Base-by-base conservation (phyloP, 1,140 invertebrate species). In the Bathynomus jamesi region DNA sequence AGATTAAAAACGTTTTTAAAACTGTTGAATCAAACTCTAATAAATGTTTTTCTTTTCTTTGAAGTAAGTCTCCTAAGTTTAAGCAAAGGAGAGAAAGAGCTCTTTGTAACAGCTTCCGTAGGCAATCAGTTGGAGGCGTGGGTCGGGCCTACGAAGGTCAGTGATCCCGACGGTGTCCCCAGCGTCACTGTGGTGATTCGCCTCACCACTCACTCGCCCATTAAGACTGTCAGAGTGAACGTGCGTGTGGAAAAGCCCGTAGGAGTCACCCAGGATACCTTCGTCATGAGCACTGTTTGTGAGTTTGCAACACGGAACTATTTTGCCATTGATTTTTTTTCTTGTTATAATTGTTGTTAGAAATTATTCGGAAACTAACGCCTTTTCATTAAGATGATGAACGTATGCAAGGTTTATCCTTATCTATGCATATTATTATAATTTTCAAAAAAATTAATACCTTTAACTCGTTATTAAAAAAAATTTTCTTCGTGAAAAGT, bases 161-260 rank as follows among this genome's bases (percentile, higher is more conserved):
- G 68, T n/a, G 67, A 79, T 72, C 75, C 80, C 32, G 78, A 78
- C 76, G 78, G 73, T 4, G 74, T 79, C 68, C 80, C 81, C 64
- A 82, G 83, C 81, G 86, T 83, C 70, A 80, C 79, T 72, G 78
- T 86, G 32, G 77, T 76, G 29, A 78, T 87, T 46, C 82, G 85
- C 67, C 78, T 87, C 30, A 78, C 81, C 3, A 83, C 86, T 13
- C 83, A 71, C 31, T 79, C 81, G 5, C 80, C 79, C 2, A 79
- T 87, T 25, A 82, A 82, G 61, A 84, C 86, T 73, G 82, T 89
- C 24, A 85, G 87, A 79, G 73, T 89, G 2, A 82, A 83, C 63
- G 74, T 88, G 13, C 77, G 82, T 28, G 85, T 85, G 1, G 74
- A 82, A 25, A 81, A 82, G 60, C 87, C 88, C 0, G 79, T 89